Evolutionary conservation across 2,888 invertebrate genomes (phyloP).

Genomic region (Synergus itoensis): DNA sequence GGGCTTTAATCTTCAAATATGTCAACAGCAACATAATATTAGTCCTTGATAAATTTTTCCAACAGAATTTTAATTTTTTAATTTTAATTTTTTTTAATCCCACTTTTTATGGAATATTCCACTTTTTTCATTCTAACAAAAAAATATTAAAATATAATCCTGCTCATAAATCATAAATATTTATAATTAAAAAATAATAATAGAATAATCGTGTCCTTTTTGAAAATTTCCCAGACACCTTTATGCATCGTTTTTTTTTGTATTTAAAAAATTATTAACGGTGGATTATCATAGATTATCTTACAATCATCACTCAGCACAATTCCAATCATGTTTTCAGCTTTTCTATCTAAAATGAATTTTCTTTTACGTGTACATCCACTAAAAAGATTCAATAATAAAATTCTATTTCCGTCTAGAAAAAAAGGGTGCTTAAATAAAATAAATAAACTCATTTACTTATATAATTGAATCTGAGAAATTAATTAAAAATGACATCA

Average conservation of each 20-base stretch:
- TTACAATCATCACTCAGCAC: slow-evolving; percentile 8
- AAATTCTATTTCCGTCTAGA: slow-evolving; percentile 21
- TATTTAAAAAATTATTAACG: slow-evolving; percentile 6
- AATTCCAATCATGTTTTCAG: neutral
- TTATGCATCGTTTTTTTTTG: neutral
- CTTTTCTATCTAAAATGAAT: slow-evolving; percentile 11
- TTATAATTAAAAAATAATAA: neutral
- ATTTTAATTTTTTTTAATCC: neutral
- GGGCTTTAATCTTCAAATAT: neutral
- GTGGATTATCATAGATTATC: slow-evolving; percentile 26
- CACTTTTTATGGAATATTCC: neutral
- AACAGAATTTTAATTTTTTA: no score
- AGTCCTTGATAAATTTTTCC: neutral
- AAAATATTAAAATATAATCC: neutral
- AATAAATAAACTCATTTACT: neutral
- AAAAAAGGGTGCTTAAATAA: neutral
- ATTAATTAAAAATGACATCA: neutral
- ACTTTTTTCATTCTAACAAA: no score
- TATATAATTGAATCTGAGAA: neutral
- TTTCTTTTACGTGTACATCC: neutral
- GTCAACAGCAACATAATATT: neutral
- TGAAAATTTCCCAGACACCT: neutral
- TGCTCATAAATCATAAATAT: neutral
- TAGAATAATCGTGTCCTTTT: neutral
- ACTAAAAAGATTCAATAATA: slow-evolving; percentile 7